phyloP scores from a whole-genome alignment of 2,888 invertebrate genomes.

The Xanthia togata region DNA sequence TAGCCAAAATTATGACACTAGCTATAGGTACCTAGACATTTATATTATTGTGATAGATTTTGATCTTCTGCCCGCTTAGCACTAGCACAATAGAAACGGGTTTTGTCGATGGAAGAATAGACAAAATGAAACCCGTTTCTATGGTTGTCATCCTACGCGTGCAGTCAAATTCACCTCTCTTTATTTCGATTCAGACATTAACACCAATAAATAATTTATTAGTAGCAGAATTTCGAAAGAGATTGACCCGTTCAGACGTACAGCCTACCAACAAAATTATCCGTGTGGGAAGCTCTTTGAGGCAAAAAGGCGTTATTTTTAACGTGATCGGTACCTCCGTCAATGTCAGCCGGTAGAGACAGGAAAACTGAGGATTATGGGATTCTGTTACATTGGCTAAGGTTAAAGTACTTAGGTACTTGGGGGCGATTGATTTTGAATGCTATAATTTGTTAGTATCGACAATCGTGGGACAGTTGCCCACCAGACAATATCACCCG shows the following conservation, averaged over 20 bases:
- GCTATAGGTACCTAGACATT: not conserved
- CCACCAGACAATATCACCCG: not conserved
- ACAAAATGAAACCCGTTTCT: too few species aligned
- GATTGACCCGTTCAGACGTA: slow-evolving; percentile 34
- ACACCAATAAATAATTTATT: not conserved
- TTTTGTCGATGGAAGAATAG: too few species aligned
- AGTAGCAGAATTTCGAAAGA: slow-evolving; percentile 12
- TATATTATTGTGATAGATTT: not conserved
- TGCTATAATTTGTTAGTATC: not conserved
- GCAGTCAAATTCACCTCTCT: not conserved
- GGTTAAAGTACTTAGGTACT: not conserved
- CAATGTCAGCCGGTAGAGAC: slow-evolving; percentile 68
- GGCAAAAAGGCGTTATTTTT: slow-evolving; percentile 63
- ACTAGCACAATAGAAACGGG: too few species aligned
- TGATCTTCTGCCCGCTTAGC: too few species aligned
- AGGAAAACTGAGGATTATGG: slow-evolving; percentile 30
- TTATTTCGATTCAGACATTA: not conserved
- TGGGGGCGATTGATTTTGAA: not conserved
- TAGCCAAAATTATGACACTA: not conserved
- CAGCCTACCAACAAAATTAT: slow-evolving; percentile 31
- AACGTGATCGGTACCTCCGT: slow-evolving; percentile 71
- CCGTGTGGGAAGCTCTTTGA: slow-evolving; percentile 47
- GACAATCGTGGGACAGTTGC: not conserved
- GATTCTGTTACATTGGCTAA: slow-evolving; percentile 18
- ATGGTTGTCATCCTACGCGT: too few species aligned